These are phyloP conservation scores for Brachypterus glaber DNA, from an alignment of 2,888 invertebrate species.

Conservation along the genomic window DNA sequence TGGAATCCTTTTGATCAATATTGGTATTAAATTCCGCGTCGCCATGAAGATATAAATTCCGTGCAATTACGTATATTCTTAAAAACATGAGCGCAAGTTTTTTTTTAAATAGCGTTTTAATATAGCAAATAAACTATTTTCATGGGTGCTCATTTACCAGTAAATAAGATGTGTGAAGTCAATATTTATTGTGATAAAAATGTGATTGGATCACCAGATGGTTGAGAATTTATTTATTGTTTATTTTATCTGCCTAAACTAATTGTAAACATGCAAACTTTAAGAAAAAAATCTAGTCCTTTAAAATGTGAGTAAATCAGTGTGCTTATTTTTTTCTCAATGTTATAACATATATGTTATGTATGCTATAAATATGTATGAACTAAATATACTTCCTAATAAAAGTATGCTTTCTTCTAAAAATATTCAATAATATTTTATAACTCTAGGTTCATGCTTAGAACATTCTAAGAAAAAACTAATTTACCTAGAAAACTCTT, in stretches of 20 bases:
- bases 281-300: constrained; percentile 88
- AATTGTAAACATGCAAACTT: constrained; percentile 67
- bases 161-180: constrained; percentile 26
- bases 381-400: too few relatives aligned
- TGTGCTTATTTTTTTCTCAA: too few relatives aligned
- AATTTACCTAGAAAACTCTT: too few relatives aligned
- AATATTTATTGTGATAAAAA: constrained; percentile 30
- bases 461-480: too few relatives aligned
- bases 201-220: constrained; percentile 32
- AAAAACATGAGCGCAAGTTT: too few relatives aligned
- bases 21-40: constrained; percentile 26
- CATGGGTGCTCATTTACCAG: too few relatives aligned
- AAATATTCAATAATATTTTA: background rate
- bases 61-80: constrained; percentile 7
- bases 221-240: constrained; percentile 16
- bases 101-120: too few relatives aligned
- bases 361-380: too few relatives aligned
- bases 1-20: constrained; percentile 36
- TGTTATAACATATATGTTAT: too few relatives aligned
- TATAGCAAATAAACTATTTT: too few relatives aligned
- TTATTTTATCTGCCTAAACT: constrained; percentile 2
- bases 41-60: constrained; percentile 13
- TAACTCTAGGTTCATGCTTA: background rate
- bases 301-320: constrained; percentile 75
- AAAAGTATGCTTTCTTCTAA: too few relatives aligned